Evolutionary conservation across 1,140 invertebrate species (phyloP), one percentile per base, ranked within the genome.

Genomic region (Drosophila eugracilis): DNA sequence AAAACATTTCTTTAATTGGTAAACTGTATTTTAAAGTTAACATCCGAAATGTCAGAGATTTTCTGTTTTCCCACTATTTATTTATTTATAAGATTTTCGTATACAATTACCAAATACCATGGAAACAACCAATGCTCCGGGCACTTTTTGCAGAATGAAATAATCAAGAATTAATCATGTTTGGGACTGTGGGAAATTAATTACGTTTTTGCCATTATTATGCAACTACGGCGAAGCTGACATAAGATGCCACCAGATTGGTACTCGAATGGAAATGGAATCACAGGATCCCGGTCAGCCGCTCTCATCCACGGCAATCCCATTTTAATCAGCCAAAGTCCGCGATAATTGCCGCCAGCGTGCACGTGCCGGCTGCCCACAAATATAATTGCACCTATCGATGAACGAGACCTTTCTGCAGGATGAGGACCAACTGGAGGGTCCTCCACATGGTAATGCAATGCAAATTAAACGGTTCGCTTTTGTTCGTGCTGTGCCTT

Each of bases 161-260:
- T 71, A 53, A 83, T 79, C 41, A 75, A 53, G 53, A 75, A 75
- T 83, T 84, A 83, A 84, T 83, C 42, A 70, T 54, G 57, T 59
- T 58, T 73, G 79, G 55, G 12, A 39, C 48, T 15, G 47, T 37
- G 55, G 36, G 60, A 55, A 63, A 63, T 63, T 69, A 78, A 78
- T 59, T 72, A 49, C 19, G 42, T 22, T 60, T 72, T 47, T 22
- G 7, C 17, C 58, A 66, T 57, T 28, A 28, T 52, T 72, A 72
- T 53, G 69, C 47, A 63, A 44, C 49, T 47, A 12, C 32, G 28
- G 19, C 32, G 28, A 15, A 14, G 17, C 21, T 15, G 47, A 37
- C 24, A 60, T n/a, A 26, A 19, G 41, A 15, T 26, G 24, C 12
- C 19, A 28, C 22, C 42, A 39, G 22, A 41, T 28, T 21, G 9